These are phyloP conservation scores for Tribolium freemani DNA, from an alignment of 2,888 invertebrate genomes.

Conservation along the genomic window DNA sequence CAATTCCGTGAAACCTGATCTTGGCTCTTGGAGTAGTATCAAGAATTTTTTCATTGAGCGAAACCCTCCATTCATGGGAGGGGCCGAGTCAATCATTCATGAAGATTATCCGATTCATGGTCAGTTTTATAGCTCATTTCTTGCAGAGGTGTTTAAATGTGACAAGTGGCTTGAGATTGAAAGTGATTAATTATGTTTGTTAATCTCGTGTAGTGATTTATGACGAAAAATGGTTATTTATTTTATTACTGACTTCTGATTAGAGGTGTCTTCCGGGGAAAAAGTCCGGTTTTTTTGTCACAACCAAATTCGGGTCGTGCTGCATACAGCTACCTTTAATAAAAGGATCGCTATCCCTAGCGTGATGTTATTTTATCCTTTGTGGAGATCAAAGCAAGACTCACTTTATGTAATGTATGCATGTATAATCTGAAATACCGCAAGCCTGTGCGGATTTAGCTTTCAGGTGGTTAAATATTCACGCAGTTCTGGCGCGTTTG, in stretches of 20 bases:
- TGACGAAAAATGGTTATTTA: slow-evolving; percentile 12
- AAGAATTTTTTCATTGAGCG: slow-evolving; percentile 35
- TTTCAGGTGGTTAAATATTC: slow-evolving; percentile 60
- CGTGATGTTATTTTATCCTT: slow-evolving; percentile 59
- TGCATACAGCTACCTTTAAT: slow-evolving; percentile 17
- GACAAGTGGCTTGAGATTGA: slow-evolving; percentile 18
- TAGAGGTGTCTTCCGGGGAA: slow-evolving; percentile 8
- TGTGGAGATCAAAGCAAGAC: slow-evolving; percentile 64
- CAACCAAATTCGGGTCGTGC: slow-evolving; percentile 2
- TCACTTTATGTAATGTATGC: slow-evolving; percentile 63
- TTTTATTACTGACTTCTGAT: background rate
- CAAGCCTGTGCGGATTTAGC: slow-evolving; percentile 53
- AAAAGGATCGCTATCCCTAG: slow-evolving; percentile 45
- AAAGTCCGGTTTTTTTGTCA: background rate
- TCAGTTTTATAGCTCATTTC: slow-evolving; percentile 51
- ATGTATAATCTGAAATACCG: slow-evolving; percentile 55
- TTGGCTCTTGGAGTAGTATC: background rate
- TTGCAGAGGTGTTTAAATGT: slow-evolving; percentile 31
- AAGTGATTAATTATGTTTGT: slow-evolving; percentile 36
- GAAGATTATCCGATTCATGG: slow-evolving; percentile 50
- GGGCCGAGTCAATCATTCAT: slow-evolving; percentile 46
- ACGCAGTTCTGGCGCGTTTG: slow-evolving; percentile 49
- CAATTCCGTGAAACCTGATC: slow-evolving; percentile 32
- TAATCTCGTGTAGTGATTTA: slow-evolving; percentile 28
- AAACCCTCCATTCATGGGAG: slow-evolving; percentile 61